phyloP scores from a whole-genome alignment of 2,113 vertebrate species.

The Tylochromis polylepis region DNA sequence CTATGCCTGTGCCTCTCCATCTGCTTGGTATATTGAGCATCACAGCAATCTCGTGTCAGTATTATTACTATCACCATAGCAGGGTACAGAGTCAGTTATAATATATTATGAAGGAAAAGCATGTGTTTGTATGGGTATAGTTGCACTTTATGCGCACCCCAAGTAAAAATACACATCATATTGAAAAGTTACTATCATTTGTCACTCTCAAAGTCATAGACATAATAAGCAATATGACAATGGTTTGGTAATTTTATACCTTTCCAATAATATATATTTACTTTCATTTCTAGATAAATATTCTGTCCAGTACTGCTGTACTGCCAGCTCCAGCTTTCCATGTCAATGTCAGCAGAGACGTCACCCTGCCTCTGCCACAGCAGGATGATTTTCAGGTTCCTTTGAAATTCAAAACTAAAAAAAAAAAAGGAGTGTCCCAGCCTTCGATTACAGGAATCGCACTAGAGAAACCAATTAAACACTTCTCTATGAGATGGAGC shows the following conservation, averaged over 20 bases:
- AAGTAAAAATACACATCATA: background rate
- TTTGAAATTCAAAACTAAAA: constrained; percentile 19
- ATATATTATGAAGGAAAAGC: background rate
- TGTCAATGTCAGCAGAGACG: background rate
- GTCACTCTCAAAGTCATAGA: background rate
- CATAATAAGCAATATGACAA: background rate
- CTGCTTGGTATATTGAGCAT: background rate
- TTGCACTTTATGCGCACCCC: background rate
- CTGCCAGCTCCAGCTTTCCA: background rate
- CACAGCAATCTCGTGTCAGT: background rate
- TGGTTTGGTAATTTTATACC: background rate
- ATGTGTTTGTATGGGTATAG: background rate
- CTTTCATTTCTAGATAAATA: background rate
- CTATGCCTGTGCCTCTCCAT: background rate
- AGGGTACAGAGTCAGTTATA: background rate
- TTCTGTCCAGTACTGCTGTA: background rate
- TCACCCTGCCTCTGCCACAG: background rate
- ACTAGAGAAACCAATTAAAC: constrained; percentile 19
- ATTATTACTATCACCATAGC: background rate
- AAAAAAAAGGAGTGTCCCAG: background rate
- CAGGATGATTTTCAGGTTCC: background rate
- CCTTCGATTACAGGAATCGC: background rate
- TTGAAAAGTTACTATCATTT: background rate
- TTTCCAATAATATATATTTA: background rate
- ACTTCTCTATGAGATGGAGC: background rate